These are phyloP conservation scores for Urosaurus nigricauda DNA, from an alignment of 2,797 vertebrate genomes.

Conservation along the genomic window DNA sequence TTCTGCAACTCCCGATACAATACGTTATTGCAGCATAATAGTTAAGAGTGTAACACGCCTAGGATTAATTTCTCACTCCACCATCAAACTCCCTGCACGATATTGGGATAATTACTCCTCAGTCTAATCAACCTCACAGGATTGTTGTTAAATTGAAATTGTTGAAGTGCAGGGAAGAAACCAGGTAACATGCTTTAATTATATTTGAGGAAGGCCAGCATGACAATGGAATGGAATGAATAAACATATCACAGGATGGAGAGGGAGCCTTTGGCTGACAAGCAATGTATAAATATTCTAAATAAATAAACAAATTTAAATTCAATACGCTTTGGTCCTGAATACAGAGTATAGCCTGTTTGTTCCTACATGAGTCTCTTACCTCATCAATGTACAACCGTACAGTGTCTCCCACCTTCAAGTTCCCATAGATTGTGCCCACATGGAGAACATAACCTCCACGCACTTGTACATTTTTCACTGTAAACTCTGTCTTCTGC, in stretches of 20 bases:
- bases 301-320: background rate
- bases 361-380: slow-evolving; percentile 42
- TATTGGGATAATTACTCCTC: background rate
- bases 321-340: background rate
- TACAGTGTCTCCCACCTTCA: slow-evolving; percentile 91
- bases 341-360: background rate
- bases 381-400: slow-evolving; percentile 93
- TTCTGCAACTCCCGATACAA: no score
- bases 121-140: background rate
- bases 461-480: slow-evolving; percentile 94
- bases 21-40: background rate
- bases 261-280: background rate
- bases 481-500: slow-evolving; percentile 95
- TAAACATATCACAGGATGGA: no score
- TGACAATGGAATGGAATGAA: background rate
- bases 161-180: background rate
- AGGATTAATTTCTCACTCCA: background rate
- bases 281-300: background rate
- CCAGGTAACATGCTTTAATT: background rate
- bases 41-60: background rate
- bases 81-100: background rate
- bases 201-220: background rate
- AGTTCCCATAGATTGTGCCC: slow-evolving; percentile 90
- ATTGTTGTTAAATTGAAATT: background rate
- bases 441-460: slow-evolving; percentile 95